phyloP scores from a whole-genome alignment of 2,888 invertebrate species.

The Idaea dimidiata region DNA sequence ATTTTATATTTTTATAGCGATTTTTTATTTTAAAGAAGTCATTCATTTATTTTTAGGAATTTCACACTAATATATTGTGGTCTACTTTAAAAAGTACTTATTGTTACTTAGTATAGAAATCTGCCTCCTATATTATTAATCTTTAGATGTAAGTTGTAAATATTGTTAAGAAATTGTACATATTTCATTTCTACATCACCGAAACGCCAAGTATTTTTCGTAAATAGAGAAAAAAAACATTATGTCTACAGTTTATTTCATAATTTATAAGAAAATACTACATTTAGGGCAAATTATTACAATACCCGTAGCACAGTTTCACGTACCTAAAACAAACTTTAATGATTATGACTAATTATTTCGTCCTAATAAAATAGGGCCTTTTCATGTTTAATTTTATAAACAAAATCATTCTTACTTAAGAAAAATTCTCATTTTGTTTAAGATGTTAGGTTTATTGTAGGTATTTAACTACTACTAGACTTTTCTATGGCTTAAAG shows the following conservation, averaged over 20 bases:
- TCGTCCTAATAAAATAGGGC: conserved; percentile 10
- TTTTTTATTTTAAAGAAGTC: not conserved
- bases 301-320: too few relatives aligned
- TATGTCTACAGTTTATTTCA: not conserved
- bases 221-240: not conserved
- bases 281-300: too few relatives aligned
- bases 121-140: conserved; percentile 10
- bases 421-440: not conserved
- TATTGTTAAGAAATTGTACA: conserved; percentile 11
- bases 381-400: conserved; percentile 16
- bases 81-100: not conserved
- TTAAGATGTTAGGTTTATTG: not conserved
- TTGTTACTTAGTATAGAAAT: conserved; percentile 2
- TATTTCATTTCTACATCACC: not conserved
- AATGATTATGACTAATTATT: conserved; percentile 2
- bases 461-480: not conserved
- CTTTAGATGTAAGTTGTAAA: conserved; percentile 6
- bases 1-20: not conserved
- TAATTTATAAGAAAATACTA: too few relatives aligned
- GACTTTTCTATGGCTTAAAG: not conserved
- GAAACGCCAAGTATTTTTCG: not conserved
- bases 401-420: conserved; percentile 6
- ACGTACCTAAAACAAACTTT: too few relatives aligned
- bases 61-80: not conserved
- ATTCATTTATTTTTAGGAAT: not conserved